Evolutionary conservation across 1,140 invertebrate genomes (phyloP), one percentile per base, ranked within the genome.

Genomic region (Acromyrmex charruanus): DNA sequence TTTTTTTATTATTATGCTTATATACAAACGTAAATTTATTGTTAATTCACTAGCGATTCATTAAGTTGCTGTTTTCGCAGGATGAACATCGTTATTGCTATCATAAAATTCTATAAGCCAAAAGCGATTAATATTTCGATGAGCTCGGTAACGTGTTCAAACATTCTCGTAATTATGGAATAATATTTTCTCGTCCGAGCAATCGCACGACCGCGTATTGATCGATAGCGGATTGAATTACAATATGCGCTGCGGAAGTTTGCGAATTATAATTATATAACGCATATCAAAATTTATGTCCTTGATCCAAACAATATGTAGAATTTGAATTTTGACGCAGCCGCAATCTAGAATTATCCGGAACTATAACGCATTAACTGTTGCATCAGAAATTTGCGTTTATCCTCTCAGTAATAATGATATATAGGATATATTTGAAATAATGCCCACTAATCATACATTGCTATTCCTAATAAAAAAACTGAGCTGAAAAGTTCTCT

Each of bases 41-140:
- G 68, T 59, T 61, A 71, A 81, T 68, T 80, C 18, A 66, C 44
- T 53, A 68, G 9, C 44, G 21, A 58, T 74, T 63, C 28, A 74
- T 84, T 9, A 51, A 75, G 25, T 61, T 74, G 35, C 12, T 59
- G 53, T 61, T 75, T 84, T 84, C 0, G n/a, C 55, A 61, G n/a
- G 3, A 44, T 39, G n/a, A 74, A 75, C 14, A 44, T 25, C 5
- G 16, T 82, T 74, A 74, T 61, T 72, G 55, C 39, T 58, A 31
- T 25, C 69, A 61, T 74, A 84, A 74, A 84, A 84, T 61, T 84
- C 25, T 51, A 61, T 75, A 75, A 55, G 28, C 49, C 16, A 55
- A 81, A 81, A 69, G 31, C 55, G 80, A 84, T 84, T 84, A 84
- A 84, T 84, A 74, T 75, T 75, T 75, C 55, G 69, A 84, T 84